These are phyloP conservation scores for Umimayanthus chanpuru DNA, from an alignment of 92 coral and sea anemone genomes.

Conservation along the genomic window DNA sequence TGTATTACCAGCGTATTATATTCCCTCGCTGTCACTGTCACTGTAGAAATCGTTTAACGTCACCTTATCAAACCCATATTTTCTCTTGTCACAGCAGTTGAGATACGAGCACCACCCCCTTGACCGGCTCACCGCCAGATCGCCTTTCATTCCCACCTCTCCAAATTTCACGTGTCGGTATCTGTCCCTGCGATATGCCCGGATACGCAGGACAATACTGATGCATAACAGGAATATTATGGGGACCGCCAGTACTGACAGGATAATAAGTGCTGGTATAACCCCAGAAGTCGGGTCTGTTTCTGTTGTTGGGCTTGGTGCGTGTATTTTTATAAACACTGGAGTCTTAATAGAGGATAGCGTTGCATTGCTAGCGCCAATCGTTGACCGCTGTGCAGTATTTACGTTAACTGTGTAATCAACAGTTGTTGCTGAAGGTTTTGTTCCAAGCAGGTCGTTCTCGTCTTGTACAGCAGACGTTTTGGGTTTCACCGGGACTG, in stretches of 20 bases:
- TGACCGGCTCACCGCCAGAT: conserved; percentile 69
- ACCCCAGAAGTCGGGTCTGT: conserved; percentile 56
- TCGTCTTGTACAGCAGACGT: not conserved
- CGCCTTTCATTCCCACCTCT: conserved; percentile 51
- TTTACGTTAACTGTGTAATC: not conserved
- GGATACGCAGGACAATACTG: conserved; percentile 75
- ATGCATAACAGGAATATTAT: conserved; percentile 78
- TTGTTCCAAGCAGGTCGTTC: not conserved
- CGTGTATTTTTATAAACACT: conserved; percentile 21
- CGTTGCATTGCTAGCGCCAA: not conserved
- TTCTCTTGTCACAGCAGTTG: conserved; percentile 83
- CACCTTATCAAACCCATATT: conserved; percentile 80
- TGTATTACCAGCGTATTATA: conserved; percentile 32
- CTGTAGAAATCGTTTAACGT: conserved; percentile 84
- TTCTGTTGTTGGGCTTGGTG: conserved; percentile 31
- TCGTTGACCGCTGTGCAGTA: not conserved
- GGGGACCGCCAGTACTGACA: conserved; percentile 85
- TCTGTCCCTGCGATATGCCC: conserved; percentile 79
- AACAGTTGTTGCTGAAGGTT: not conserved
- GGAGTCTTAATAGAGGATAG: not conserved
- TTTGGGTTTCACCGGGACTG: too few relatives aligned
- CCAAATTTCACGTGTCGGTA: conserved; percentile 55
- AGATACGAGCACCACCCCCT: conserved; percentile 88
- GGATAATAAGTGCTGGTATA: conserved; percentile 78
- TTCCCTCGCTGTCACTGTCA: conserved; percentile 91